Conservation (phyloP, 2,888 invertebrate genomes). For the Hecatera dysodea region DNA sequence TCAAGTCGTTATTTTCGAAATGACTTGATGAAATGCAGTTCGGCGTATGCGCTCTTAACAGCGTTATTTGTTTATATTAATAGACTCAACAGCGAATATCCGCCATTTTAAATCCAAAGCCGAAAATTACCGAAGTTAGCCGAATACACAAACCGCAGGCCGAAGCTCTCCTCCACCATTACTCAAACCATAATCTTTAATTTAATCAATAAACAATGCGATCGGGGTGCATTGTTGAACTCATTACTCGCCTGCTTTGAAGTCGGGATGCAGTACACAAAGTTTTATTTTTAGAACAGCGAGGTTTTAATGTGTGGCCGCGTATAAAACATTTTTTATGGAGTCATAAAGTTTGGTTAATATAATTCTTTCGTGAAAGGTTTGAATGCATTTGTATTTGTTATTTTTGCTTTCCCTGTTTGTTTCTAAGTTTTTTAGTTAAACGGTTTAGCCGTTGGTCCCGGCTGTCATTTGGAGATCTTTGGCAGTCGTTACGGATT, state of each 20-base stretch:
- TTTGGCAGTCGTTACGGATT: too few species aligned
- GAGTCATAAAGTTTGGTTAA: background rate
- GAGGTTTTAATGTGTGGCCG: slow-evolving; percentile 19
- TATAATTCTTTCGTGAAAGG: background rate
- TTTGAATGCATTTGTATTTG: background rate
- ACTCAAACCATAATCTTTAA: slow-evolving; percentile 37
- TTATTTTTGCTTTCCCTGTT: too few species aligned
- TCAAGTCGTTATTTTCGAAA: too few species aligned
- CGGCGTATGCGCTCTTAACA: too few species aligned
- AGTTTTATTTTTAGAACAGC: slow-evolving; percentile 34
- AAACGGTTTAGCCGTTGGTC: too few species aligned
- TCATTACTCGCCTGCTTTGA: slow-evolving; percentile 39
- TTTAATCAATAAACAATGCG: slow-evolving; percentile 43
- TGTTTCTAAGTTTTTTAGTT: too few species aligned
- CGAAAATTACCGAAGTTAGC: slow-evolving; percentile 1
- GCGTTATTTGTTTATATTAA: too few species aligned
- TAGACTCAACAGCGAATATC: too few species aligned
- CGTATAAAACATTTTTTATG: slow-evolving; percentile 33
- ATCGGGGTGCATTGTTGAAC: slow-evolving; percentile 26
- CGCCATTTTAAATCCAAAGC: background rate
- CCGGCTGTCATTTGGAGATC: too few species aligned
- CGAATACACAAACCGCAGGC: background rate
- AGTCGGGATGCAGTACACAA: slow-evolving; percentile 33
- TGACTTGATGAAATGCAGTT: too few species aligned
- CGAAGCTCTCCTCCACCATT: slow-evolving; percentile 19